Conservation (phyloP, 2,113 vertebrate species). For the Camelus dromedarius region DNA sequence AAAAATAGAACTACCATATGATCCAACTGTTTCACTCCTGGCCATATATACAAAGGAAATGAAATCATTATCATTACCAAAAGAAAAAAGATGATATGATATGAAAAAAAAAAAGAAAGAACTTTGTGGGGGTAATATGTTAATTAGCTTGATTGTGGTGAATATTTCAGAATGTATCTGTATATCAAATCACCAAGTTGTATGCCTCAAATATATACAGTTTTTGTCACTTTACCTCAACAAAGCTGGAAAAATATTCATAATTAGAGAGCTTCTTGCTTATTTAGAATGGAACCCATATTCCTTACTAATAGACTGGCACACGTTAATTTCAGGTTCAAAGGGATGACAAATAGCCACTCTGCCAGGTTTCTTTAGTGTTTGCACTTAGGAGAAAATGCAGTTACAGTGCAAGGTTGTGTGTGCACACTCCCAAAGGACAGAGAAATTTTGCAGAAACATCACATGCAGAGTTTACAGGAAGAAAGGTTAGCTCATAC, state of each 20-base stretch:
- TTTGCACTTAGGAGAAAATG: not conserved
- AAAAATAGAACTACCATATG: not conserved
- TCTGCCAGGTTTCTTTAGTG: slow-evolving; percentile 4
- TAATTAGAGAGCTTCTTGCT: not conserved
- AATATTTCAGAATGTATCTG: not conserved
- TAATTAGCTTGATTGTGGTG: not conserved
- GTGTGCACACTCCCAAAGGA: not conserved
- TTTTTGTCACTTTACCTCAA: not conserved
- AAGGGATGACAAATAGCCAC: not conserved
- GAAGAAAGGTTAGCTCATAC: not conserved
- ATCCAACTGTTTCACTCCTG: not conserved
- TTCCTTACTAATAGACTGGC: not conserved
- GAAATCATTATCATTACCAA: not conserved
- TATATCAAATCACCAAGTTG: not conserved
- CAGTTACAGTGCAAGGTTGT: not conserved
- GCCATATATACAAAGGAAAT: not conserved
- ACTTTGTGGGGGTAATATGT: not conserved
- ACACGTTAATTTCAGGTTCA: not conserved
- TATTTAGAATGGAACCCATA: not conserved
- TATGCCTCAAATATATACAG: not conserved
- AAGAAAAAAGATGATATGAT: too few relatives aligned
- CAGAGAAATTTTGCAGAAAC: not conserved
- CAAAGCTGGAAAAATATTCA: not conserved
- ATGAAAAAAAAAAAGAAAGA: not conserved
- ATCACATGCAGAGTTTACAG: not conserved